Evolutionary conservation across 1,140 invertebrate genomes (phyloP).

Genomic region (Ceratoteleas bidentatus): DNA sequence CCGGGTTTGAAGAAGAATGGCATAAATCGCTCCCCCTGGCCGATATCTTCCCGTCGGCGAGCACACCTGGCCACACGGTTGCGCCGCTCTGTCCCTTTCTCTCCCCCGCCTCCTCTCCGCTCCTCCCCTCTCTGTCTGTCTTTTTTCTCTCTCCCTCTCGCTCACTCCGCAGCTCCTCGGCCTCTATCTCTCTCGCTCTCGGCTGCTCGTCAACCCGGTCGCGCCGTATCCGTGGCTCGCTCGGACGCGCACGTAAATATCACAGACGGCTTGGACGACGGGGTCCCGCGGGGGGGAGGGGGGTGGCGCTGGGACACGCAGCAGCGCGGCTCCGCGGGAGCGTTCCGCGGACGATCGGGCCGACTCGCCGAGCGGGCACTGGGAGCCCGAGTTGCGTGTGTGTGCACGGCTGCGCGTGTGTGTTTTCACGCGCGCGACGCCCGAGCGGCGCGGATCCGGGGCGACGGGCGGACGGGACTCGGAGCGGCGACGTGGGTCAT

Average conservation of each 20-base stretch:
- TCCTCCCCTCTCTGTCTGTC: slow-evolving; percentile 2
- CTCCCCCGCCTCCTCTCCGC: background rate
- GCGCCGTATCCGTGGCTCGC: slow-evolving; percentile 40
- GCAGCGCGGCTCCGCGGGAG: background rate
- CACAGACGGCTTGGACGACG: slow-evolving; percentile 76
- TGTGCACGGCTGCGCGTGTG: too few relatives aligned
- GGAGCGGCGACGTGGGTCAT: slow-evolving; percentile 67
- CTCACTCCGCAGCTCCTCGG: background rate
- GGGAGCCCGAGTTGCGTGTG: too few relatives aligned
- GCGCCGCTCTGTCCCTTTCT: too few relatives aligned
- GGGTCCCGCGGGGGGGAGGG: slow-evolving; percentile 34
- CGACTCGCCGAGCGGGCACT: too few relatives aligned
- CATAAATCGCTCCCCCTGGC: slow-evolving; percentile 16
- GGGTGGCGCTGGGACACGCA: background rate
- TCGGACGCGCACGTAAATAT: slow-evolving; percentile 77
- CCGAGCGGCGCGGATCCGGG: slow-evolving; percentile 17
- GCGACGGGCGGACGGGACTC: slow-evolving; percentile 48
- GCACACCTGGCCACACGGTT: slow-evolving; percentile 16
- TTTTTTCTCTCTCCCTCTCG: slow-evolving; percentile 48
- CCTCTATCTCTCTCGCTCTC: background rate
- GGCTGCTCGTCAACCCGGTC: background rate
- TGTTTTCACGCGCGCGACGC: slow-evolving; percentile 43
- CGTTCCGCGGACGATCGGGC: slow-evolving; percentile 26
- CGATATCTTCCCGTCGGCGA: slow-evolving; percentile 40
- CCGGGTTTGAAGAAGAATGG: slow-evolving; percentile 47